A percentile compares a stretch with the other conserved stretches of the same genome.
These are phyloP conservation scores for Conchocele bisecta DNA, from an alignment of 2,888 invertebrate species.

Conservation along the genomic window DNA sequence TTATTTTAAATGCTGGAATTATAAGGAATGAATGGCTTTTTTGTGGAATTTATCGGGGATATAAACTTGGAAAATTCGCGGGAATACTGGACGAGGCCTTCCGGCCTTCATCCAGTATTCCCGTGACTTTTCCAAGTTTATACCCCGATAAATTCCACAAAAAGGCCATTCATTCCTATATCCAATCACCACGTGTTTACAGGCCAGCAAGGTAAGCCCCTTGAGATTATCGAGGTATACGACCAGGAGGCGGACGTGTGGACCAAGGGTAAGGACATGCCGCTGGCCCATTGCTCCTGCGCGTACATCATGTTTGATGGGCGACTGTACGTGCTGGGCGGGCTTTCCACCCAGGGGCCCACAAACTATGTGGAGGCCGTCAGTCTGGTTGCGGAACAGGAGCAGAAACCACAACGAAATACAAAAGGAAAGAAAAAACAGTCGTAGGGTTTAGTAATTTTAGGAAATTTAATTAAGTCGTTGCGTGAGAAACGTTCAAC, in stretches of 20 bases:
- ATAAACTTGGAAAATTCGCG: too few relatives aligned
- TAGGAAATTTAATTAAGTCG: too few relatives aligned
- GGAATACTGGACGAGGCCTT: too few relatives aligned
- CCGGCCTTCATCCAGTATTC: too few relatives aligned
- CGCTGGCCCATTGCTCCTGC: constrained; percentile 79
- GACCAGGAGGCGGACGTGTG: constrained; percentile 74
- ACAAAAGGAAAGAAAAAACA: constrained; percentile 42
- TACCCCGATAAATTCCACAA: too few relatives aligned
- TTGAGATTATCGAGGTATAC: constrained; percentile 74
- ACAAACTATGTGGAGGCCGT: constrained; percentile 72
- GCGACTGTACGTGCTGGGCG: constrained; percentile 77
- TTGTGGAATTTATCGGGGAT: too few relatives aligned
- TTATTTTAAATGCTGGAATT: too few relatives aligned
- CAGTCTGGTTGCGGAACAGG: constrained; percentile 18
- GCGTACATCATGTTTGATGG: constrained; percentile 69
- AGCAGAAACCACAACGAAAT: constrained; percentile 30
- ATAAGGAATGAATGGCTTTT: too few relatives aligned
- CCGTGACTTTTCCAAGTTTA: too few relatives aligned
- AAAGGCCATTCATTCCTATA: too few relatives aligned
- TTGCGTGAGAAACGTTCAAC: too few relatives aligned
- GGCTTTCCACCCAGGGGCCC: constrained; percentile 78
- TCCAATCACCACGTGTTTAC: too few relatives aligned
- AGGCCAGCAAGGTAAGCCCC: constrained; percentile 79
- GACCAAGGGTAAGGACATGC: constrained; percentile 70
- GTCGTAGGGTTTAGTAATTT: constrained; percentile 17